A percentile compares a stretch with the other conserved stretches of the same genome.
Evolutionary conservation across 2,797 vertebrate genomes (phyloP).

Genomic region (Nyctibius grandis): DNA sequence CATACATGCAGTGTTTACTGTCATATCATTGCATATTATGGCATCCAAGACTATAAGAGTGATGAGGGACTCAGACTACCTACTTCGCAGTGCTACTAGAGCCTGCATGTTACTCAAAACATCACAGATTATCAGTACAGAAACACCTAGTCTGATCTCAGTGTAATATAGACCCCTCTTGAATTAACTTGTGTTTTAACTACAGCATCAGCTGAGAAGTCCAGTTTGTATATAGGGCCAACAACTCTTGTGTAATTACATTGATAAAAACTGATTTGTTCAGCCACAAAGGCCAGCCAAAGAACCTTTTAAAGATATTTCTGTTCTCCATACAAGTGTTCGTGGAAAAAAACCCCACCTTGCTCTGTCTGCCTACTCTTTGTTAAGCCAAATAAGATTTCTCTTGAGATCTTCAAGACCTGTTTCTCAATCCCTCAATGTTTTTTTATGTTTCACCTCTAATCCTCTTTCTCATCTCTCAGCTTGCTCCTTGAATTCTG

Average conservation of each 20-base stretch:
- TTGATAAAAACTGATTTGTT: background rate
- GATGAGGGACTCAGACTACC: background rate
- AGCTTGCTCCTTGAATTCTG: background rate
- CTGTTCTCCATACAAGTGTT: fast-evolving
- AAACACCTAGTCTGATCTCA: background rate
- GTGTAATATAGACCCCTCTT: background rate
- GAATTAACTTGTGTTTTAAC: background rate
- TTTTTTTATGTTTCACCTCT: background rate
- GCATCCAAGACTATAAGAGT: background rate
- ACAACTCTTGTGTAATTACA: background rate
- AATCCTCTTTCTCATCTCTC: background rate
- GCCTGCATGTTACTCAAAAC: background rate
- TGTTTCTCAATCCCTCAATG: background rate
- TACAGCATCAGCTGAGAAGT: background rate
- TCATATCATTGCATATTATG: background rate
- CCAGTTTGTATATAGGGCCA: background rate
- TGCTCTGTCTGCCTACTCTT: background rate
- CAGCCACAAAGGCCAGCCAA: background rate
- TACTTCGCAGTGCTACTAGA: background rate
- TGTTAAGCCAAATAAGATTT: background rate
- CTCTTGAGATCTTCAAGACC: background rate
- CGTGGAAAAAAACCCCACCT: background rate
- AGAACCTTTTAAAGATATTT: background rate
- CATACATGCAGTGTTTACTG: background rate
- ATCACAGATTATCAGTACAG: background rate